These are phyloP conservation scores for Origma solitaria DNA, from an alignment of 2,113 vertebrate species.

Conservation along the genomic window DNA sequence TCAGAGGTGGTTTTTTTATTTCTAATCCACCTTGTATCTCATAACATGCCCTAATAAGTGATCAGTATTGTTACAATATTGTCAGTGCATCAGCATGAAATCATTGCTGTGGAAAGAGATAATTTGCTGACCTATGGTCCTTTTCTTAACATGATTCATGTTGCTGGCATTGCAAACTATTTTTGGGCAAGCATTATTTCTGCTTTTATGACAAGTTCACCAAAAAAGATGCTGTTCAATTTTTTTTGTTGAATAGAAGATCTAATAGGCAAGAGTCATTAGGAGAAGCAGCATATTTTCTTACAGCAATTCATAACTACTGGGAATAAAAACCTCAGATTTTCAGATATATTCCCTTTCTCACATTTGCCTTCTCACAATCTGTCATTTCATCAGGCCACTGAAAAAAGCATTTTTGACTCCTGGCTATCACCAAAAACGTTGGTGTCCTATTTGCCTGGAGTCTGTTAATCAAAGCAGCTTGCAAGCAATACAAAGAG, in stretches of 20 bases:
- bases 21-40: neutral
- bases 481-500: neutral
- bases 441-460: neutral
- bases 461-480: neutral
- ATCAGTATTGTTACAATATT: neutral
- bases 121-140: neutral
- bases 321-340: neutral
- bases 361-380: neutral
- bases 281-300: neutral
- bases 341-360: neutral
- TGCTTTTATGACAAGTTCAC: neutral
- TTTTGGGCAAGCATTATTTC: neutral
- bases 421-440: neutral
- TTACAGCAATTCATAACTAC: neutral
- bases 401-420: neutral
- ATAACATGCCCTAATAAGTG: neutral
- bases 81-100: neutral
- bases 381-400: neutral
- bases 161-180: neutral
- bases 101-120: neutral
- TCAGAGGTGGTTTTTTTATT: neutral
- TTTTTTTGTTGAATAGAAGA: neutral
- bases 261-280: neutral
- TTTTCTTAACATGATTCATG: neutral
- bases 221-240: neutral